Conservation (phyloP, 53 echinoderm and acorn worm genomes). For the Apostichopus leukothele region DNA sequence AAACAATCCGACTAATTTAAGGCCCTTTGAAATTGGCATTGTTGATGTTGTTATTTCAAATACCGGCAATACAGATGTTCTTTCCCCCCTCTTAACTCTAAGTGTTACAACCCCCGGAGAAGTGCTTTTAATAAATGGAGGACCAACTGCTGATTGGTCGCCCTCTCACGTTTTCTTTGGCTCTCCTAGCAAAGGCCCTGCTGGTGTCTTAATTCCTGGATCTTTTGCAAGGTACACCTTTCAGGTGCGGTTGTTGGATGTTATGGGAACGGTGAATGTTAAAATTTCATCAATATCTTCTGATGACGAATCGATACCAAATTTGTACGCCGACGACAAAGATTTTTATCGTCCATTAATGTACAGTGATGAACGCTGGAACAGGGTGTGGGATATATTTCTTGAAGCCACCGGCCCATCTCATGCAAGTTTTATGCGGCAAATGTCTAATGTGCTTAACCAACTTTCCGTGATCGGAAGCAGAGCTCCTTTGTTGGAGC, state of each 20-base stretch:
- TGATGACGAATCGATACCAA: constrained; percentile 4
- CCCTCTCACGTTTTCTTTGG: constrained; percentile 18
- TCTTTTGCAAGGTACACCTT: constrained; percentile 1
- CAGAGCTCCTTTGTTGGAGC: not conserved
- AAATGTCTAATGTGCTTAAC: constrained; percentile 28
- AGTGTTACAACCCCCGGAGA: constrained; percentile 3
- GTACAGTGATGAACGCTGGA: constrained; percentile 28
- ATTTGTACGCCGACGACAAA: constrained; percentile 22
- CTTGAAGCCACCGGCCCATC: not conserved
- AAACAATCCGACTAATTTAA: constrained; percentile 23
- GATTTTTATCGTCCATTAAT: constrained; percentile 35
- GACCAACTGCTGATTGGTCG: not conserved
- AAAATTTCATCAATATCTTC: constrained; percentile 8
- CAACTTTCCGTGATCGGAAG: not conserved
- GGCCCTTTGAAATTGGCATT: constrained; percentile 34
- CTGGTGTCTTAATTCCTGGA: constrained; percentile 19
- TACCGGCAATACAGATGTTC: constrained; percentile 32
- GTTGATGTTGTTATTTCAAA: constrained; percentile 1
- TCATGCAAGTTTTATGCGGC: constrained; percentile 17
- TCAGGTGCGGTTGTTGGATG: not conserved
- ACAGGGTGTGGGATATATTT: constrained; percentile 35
- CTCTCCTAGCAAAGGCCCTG: constrained; percentile 18
- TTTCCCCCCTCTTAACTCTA: constrained; percentile 21
- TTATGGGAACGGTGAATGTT: not conserved
- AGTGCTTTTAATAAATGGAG: not conserved